Base-by-base conservation (phyloP, 1,140 invertebrate genomes). In the Daktulosphaira vitifoliae region DNA sequence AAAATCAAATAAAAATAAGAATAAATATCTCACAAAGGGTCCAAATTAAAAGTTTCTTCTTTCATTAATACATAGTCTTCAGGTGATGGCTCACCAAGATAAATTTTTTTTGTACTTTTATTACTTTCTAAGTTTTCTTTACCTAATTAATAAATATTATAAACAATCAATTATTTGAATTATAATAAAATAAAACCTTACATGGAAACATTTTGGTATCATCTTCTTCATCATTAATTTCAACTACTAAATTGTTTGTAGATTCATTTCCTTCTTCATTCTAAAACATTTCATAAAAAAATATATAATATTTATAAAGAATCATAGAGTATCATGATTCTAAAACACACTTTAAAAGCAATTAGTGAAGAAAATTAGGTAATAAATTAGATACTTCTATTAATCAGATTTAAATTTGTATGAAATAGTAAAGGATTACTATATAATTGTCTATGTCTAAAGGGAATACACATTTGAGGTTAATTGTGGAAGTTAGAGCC, bases 51-150 rank as follows among this genome's bases (percentile, higher is more conserved):
- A 23, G 69, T 71, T 54, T 72, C 71, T 69, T 72, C 71, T 67
- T 71, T 71, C 70, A 72, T 71, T 16, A 72, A 53, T n/a, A 72
- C 71, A 65, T 72, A 72, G 65, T 72, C 71, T 26, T 72, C 71
- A 9, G 70, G 68, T n/a, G 65, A 64, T 48, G 71, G 71, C 44
- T 71, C 68, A 4, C 68, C 68, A 11, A 72, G 53, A 25, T 70
- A 66, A 13, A 69, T 66, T 56, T 48, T 50, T 65, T 65, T 42
- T 66, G 29, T 38, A 3, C 11, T 25, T 1, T 48, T n/a, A 5
- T 6, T 48, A 15, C 7, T 48, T 48, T 48, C 25, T 1, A 7
- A 20, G 0, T 62, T 62, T 20, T 48, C 56, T 44, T 44, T 59
- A 22, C 11, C 56, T 62, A 62, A n/a, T 42, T 1, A 56, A 22